Percentiles rank a stretch among this genome's conserved stretches.
phyloP scores from a whole-genome alignment of 2,888 invertebrate species.

The Drosophila buzzatii region DNA sequence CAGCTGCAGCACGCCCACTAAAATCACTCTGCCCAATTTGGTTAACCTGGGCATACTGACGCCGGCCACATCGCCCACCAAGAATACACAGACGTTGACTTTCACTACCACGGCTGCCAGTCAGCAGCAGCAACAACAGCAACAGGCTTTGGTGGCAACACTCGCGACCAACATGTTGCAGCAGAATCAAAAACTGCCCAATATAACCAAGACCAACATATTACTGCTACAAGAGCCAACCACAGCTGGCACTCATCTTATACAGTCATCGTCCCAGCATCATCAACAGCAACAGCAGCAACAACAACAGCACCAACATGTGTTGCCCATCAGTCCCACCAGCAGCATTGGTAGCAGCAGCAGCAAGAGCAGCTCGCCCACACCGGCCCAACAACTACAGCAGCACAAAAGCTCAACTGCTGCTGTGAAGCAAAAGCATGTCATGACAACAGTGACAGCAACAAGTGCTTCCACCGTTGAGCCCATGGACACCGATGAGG shows the following conservation, averaged over 20 bases:
- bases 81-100: slow-evolving; percentile 83
- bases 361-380: slow-evolving; percentile 78
- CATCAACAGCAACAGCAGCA: slow-evolving; percentile 56
- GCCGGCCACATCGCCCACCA: slow-evolving; percentile 86
- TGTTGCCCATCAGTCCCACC: slow-evolving; percentile 85
- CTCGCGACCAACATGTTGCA: slow-evolving; percentile 67
- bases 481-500: slow-evolving; percentile 70
- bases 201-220: slow-evolving; percentile 68
- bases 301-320: slow-evolving; percentile 70
- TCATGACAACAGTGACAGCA: slow-evolving; percentile 50
- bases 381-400: slow-evolving; percentile 71
- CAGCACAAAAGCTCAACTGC: slow-evolving; percentile 37
- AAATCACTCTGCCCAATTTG: slow-evolving; percentile 84
- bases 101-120: slow-evolving; percentile 72
- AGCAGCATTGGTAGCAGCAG: slow-evolving; percentile 77
- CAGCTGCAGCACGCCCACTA: slow-evolving; percentile 71
- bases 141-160: slow-evolving; percentile 72
- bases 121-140: slow-evolving; percentile 74
- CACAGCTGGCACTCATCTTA: slow-evolving; percentile 51
- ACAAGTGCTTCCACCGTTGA: slow-evolving; percentile 44
- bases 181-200: slow-evolving; percentile 53
- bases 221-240: slow-evolving; percentile 64
- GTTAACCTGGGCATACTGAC: slow-evolving; percentile 86
- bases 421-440: slow-evolving; percentile 57
- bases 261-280: slow-evolving; percentile 63